phyloP scores from a whole-genome alignment of 2,888 invertebrate genomes.

The Mesochorus sp. region DNA sequence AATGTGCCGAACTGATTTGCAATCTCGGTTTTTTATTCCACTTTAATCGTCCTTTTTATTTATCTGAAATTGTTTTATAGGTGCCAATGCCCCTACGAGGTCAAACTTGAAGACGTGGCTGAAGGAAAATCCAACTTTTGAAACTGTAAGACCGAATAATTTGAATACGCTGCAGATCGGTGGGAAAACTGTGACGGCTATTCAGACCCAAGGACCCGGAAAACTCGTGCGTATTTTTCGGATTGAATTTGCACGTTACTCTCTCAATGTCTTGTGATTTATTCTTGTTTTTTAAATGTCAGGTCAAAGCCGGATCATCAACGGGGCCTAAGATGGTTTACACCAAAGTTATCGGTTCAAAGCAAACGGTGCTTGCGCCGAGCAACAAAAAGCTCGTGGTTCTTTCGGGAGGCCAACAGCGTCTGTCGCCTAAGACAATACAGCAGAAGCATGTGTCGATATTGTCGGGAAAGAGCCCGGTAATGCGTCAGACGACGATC shows the following conservation, averaged over 20 bases:
- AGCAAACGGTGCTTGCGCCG: constrained; percentile 76
- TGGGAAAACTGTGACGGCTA: constrained; percentile 74
- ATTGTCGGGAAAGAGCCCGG: constrained; percentile 65
- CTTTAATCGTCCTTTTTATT: background rate
- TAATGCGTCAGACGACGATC: constrained; percentile 82
- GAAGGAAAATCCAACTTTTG: constrained; percentile 93
- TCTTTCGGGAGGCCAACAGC: constrained; percentile 69
- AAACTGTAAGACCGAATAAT: constrained; percentile 87
- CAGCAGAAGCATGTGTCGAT: constrained; percentile 56
- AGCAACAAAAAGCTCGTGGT: constrained; percentile 76
- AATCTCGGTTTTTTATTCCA: no score
- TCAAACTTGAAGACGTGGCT: constrained; percentile 92
- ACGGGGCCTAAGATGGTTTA: constrained; percentile 75
- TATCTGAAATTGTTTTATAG: constrained; percentile 84
- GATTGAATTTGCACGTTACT: background rate
- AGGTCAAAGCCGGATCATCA: constrained; percentile 67
- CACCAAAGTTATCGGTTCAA: constrained; percentile 76
- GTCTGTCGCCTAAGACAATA: constrained; percentile 56
- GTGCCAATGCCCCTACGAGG: constrained; percentile 92
- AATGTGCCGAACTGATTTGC: no score
- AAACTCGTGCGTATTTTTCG: constrained; percentile 44
- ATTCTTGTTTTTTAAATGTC: constrained; percentile 30
- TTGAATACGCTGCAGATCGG: constrained; percentile 74
- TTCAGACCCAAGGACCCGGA: constrained; percentile 69
- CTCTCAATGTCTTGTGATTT: background rate